Base-by-base conservation (phyloP, 2,113 vertebrate genomes). In the Rhombomys opimus region DNA sequence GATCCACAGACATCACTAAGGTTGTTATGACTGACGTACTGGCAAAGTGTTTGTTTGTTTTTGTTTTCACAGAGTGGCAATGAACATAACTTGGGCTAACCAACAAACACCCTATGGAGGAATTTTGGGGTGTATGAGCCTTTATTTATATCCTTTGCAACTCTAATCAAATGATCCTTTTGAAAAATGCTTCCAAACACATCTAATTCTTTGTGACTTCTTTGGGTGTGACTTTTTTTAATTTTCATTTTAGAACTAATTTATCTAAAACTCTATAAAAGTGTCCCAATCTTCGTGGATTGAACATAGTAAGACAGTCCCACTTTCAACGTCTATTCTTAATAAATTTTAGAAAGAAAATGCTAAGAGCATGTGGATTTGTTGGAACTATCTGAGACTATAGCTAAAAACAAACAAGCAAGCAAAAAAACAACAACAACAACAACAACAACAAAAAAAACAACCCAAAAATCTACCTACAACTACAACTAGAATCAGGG, bases 181-280 rank as follows among this genome's bases (percentile, higher is more conserved):
- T 94, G 93, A 96, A 97, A 57, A 97, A 61, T 95, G 35, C 57
- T 98, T 97, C 81, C 97, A 97, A 97, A 23, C 90, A n/a, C 91
- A 93, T 95, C 88, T 97, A 98, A 97, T 97, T 72, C 85, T 97
- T 92, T 84, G 90, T 32, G 22, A 94, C 67, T 95, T 97, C 93
- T 78, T 95, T 76, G 93, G 89, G 92, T 70, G 90, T 95, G 89
- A 10, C 27, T 67, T 94, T 46, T 46, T 46, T 46, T 27, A 91
- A 97, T 97, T 98, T 98, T 96, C 94, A 98, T 82, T 87, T 93
- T 91, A 97, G 89, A 96, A 63, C 87, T 78, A 94, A 97, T 97
- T 97, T 59, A 96, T 88, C 90, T 94, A 96, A 94, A 97, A 98
- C 46, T 96, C 89, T 57, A 94, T 92, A 95, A 57, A 96, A 93